phyloP scores from a whole-genome alignment of 2,113 vertebrate species.

The Psammodynastes pulverulentus region DNA sequence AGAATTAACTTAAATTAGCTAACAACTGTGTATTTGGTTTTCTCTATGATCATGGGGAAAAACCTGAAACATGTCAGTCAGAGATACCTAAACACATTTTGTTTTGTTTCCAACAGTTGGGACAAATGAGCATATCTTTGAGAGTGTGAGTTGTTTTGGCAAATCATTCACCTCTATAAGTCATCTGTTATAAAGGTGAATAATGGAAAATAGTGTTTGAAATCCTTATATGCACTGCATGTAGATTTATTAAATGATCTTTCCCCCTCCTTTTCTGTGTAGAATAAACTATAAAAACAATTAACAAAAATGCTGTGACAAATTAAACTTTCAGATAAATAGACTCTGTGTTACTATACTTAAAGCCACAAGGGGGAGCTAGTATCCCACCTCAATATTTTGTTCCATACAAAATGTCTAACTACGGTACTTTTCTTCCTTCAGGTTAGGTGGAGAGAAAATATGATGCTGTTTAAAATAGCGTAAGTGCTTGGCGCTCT shows the following conservation, averaged over 20 bases:
- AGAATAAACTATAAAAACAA: background rate
- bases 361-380: constrained; percentile 9
- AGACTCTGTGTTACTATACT: background rate
- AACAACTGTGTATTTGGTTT: background rate
- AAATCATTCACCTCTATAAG: background rate
- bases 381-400: background rate
- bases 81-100: background rate
- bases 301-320: background rate
- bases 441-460: background rate
- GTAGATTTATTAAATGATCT: background rate
- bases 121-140: background rate
- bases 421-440: background rate
- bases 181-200: background rate
- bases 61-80: constrained; percentile 1
- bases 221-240: background rate
- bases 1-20: background rate
- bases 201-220: background rate
- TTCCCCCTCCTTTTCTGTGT: background rate
- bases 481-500: background rate
- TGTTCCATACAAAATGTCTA: background rate
- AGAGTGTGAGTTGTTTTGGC: background rate
- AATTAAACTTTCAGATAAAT: background rate
- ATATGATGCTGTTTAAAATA: background rate
- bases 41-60: background rate
- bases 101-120: constrained; percentile 8